Base-by-base conservation (phyloP, 1,140 invertebrate genomes). In the Brachionus manjavacas region DNA sequence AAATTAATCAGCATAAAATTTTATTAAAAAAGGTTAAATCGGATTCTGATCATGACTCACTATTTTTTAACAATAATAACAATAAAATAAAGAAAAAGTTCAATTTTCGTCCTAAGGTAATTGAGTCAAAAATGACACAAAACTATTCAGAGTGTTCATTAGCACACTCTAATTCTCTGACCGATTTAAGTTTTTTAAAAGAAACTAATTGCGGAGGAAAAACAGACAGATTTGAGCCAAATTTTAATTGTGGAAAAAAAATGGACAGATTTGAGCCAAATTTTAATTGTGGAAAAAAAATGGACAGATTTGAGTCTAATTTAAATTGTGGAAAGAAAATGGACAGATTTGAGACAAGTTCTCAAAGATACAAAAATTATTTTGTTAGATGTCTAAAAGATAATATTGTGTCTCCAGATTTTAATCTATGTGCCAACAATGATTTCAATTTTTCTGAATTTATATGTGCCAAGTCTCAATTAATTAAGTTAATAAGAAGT, bases 321-420 rank as follows among this genome's bases (percentile, higher is more conserved):
- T 76, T 35, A 35, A 35, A 35, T 11, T 72, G 68, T 72, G n/a
- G 35, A 72, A 20, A 39, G 7, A 72, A 72, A n/a, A n/a, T 11
- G 2, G 46, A 25, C 23, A 49, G 43, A 49, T 49, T 76, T 76
- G 72, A 76, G 12, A 49, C 72, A 76, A 76, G 72, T 12, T 76
- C 72, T 49, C 41, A 76, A 25, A 28, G 23, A 12, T 76, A 76
- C 20, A 76, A 76, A 76, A 76, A 46, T 14, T 76, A 46, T 76
- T 76, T 76, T n/a, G 72, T 76, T 1, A 76, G 14, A 25, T 76
- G 72, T 23, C 31, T 76, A 49, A 76, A 76, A 76, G 25, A 76
- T 76, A 76, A 76, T 14, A 12, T 49, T 25, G 20, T 76, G 11
- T 11, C 72, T 25, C 23, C 25, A 49, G 46, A 49, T 25, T 46